Evolutionary conservation across 2,113 vertebrate genomes (phyloP).

Genomic region (Vimba vimba): DNA sequence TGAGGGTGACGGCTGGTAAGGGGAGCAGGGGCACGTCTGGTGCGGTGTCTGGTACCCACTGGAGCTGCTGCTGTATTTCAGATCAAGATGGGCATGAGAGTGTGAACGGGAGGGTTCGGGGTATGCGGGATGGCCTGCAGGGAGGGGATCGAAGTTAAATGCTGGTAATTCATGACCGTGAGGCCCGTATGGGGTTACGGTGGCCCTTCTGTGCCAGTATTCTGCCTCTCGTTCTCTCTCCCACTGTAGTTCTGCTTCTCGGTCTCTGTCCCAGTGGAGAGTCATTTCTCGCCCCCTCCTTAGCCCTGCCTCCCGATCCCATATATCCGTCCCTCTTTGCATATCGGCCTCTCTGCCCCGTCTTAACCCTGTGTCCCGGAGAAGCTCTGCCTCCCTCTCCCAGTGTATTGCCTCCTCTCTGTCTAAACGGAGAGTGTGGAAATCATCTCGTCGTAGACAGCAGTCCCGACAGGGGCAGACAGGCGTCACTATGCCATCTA

Average conservation of each 20-base stretch:
- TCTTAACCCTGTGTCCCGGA: slow-evolving; percentile 70
- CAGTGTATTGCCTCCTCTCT: slow-evolving; percentile 73
- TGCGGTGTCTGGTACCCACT: slow-evolving; percentile 78
- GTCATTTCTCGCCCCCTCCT: slow-evolving; percentile 73
- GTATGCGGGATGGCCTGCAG: slow-evolving; percentile 76
- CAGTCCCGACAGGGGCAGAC: slow-evolving; percentile 83
- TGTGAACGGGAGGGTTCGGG: slow-evolving; percentile 74
- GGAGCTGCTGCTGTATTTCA: slow-evolving; percentile 82
- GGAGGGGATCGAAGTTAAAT: slow-evolving; percentile 78
- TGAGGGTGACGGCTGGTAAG: slow-evolving; percentile 79
- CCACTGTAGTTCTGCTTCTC: slow-evolving; percentile 78
- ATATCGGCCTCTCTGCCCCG: slow-evolving; percentile 66
- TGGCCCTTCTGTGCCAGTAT: slow-evolving; percentile 76
- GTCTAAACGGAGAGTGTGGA: slow-evolving; percentile 78
- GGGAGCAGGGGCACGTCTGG: slow-evolving; percentile 73
- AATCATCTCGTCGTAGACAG: slow-evolving; percentile 75
- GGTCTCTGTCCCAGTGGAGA: slow-evolving; percentile 78
- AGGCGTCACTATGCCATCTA: slow-evolving; percentile 74
- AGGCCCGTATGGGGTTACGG: slow-evolving; percentile 74
- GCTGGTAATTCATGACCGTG: slow-evolving; percentile 72
- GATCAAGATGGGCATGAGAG: slow-evolving; percentile 75
- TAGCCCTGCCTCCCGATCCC: slow-evolving; percentile 70
- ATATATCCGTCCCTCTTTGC: slow-evolving; percentile 66
- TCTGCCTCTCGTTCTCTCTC: slow-evolving; percentile 77
- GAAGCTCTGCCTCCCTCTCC: slow-evolving; percentile 74